These are phyloP conservation scores for Drosophila equinoxialis DNA, from an alignment of 1,140 invertebrate genomes.

Conservation along the genomic window DNA sequence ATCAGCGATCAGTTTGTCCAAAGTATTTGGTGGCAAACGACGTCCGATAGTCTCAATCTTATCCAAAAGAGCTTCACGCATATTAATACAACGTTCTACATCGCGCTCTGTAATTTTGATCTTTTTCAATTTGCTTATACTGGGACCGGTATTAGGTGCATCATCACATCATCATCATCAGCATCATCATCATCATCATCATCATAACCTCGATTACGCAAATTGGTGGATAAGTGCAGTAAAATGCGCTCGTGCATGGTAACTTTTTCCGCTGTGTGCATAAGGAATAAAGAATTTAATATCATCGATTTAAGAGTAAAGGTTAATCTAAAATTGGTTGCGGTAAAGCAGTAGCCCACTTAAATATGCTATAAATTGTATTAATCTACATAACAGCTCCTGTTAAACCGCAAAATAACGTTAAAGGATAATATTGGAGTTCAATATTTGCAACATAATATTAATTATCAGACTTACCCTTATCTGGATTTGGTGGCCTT, in stretches of 20 bases:
- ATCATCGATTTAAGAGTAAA: no score
- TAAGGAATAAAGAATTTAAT: neutral
- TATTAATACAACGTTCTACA: constrained; percentile 85
- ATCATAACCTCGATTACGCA: constrained; percentile 27
- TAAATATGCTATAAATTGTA: no score
- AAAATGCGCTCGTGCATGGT: constrained; percentile 64
- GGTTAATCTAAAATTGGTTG: no score
- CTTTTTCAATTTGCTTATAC: neutral
- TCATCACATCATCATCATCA: no score
- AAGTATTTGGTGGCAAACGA: constrained; percentile 95
- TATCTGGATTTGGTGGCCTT: constrained; percentile 85
- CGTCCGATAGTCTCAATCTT: constrained; percentile 94
- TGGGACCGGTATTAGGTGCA: no score
- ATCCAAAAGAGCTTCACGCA: constrained; percentile 94
- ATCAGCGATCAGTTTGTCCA: constrained; percentile 99
- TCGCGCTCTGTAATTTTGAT: constrained; percentile 51
- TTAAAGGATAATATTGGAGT: no score
- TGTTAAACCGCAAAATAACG: no score
- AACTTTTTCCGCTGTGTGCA: constrained; percentile 39
- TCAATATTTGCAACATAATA: no score
- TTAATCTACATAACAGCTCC: no score
- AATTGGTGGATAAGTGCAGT: constrained; percentile 46
- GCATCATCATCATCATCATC: neutral
- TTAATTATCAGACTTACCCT: constrained; percentile 27
- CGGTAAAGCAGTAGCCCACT: neutral